Percentiles rank a stretch among this genome's conserved stretches.
These are phyloP conservation scores for Trematocara zebra DNA, from an alignment of 2,113 vertebrate species.

Conservation along the genomic window DNA sequence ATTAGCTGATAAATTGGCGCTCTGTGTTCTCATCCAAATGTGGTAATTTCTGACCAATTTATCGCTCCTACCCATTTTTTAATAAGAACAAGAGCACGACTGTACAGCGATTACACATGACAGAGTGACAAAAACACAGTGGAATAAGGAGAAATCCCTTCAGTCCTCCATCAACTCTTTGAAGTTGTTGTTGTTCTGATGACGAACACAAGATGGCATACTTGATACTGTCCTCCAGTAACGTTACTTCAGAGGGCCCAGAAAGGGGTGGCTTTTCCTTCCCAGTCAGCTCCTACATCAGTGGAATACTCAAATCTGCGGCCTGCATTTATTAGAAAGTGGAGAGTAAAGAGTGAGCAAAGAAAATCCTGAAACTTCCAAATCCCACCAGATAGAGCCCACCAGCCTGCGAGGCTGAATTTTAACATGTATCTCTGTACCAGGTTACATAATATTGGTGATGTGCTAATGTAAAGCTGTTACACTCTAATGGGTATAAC, in stretches of 20 bases:
- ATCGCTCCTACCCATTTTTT: neutral
- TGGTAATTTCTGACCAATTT: neutral
- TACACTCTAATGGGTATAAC: conserved; percentile 2
- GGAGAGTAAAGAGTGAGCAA: neutral
- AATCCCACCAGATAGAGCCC: conserved; percentile 13
- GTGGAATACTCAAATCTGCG: neutral
- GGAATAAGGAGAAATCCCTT: neutral
- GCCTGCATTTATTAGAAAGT: conserved; percentile 9
- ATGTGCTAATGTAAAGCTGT: conserved; percentile 45
- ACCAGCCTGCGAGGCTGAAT: neutral
- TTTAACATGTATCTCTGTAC: conserved; percentile 1
- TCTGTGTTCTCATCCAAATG: neutral
- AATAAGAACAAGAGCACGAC: neutral
- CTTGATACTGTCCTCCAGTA: conserved; percentile 7
- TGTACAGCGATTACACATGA: neutral
- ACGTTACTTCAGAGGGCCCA: neutral
- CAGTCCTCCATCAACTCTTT: neutral
- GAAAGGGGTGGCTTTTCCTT: neutral
- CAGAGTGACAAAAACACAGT: neutral
- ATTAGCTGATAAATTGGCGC: neutral
- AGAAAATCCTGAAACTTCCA: neutral
- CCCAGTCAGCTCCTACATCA: conserved; percentile 27
- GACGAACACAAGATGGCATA: conserved; percentile 58
- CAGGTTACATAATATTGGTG: conserved; percentile 29
- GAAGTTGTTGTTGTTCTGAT: neutral